These are phyloP conservation scores for human (Homo sapiens) DNA, from an alignment of 2,113 vertebrate species.

Conservation along the genomic window DNA sequence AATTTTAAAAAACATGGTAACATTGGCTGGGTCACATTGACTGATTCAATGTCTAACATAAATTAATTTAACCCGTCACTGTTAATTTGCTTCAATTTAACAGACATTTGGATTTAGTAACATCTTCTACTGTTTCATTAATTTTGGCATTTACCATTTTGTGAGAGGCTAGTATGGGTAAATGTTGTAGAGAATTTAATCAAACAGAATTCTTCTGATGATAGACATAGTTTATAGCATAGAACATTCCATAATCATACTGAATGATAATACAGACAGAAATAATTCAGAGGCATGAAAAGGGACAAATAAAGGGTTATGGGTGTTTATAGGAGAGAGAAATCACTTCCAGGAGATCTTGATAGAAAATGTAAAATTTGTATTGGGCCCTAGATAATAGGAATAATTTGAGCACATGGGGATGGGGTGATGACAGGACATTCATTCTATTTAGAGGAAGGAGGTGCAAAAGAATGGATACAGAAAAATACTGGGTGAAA, in stretches of 20 bases:
- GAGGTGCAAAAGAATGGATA: background rate
- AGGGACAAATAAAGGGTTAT: background rate
- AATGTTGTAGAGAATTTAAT: background rate
- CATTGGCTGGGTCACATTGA: background rate
- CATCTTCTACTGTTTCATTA: background rate
- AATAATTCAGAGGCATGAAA: background rate
- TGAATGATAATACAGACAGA: background rate
- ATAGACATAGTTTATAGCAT: background rate
- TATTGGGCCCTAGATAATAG: background rate
- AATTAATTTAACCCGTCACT: background rate
- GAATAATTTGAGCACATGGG: background rate
- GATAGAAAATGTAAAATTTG: background rate
- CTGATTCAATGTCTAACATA: background rate
- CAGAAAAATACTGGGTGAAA: background rate
- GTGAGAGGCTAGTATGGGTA: background rate
- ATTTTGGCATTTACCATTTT: background rate
- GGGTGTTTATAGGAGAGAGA: background rate
- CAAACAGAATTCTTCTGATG: background rate
- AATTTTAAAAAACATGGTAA: background rate
- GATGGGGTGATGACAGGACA: background rate
- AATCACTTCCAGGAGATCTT: background rate
- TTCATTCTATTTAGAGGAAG: background rate
- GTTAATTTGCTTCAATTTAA: background rate
- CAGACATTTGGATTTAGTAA: background rate
- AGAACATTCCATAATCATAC: background rate